phyloP scores from a whole-genome alignment of 2,888 invertebrate species.

The Drosophila villosipedis region DNA sequence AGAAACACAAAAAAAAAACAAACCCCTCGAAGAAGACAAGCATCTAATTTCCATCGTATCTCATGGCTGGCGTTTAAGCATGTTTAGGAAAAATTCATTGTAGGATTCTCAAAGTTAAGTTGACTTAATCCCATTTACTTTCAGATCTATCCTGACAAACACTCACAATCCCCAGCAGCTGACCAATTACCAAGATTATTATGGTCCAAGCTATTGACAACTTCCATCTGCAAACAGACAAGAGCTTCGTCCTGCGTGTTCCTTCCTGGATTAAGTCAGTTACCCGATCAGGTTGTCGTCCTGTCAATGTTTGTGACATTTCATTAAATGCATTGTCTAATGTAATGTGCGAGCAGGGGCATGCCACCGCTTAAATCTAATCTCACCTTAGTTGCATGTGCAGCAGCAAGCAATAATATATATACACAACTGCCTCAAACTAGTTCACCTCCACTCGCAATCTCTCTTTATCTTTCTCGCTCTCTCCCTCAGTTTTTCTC shows the following conservation, averaged over 20 bases:
- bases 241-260: too few species aligned
- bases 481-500: not conserved
- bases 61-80: not conserved
- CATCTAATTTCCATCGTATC: not conserved
- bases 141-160: not conserved
- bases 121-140: not conserved
- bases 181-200: conserved; percentile 28
- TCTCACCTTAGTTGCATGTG: conserved; percentile 32
- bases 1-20: not conserved
- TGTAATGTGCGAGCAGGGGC: not conserved
- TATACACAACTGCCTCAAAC: not conserved
- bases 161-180: not conserved
- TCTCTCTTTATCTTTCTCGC: not conserved
- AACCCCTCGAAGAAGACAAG: not conserved
- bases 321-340: conserved; percentile 34
- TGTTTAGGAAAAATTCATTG: not conserved
- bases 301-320: conserved; percentile 36
- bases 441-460: not conserved
- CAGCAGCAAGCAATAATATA: conserved; percentile 23
- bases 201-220: not conserved
- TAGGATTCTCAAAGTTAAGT: not conserved
- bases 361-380: conserved; percentile 6
- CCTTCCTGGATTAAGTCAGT: conserved; percentile 1
- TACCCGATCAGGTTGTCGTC: conserved; percentile 1
- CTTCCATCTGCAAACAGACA: not conserved